phyloP scores from a whole-genome alignment of 2,888 invertebrate species.

The Lasius platythorax region DNA sequence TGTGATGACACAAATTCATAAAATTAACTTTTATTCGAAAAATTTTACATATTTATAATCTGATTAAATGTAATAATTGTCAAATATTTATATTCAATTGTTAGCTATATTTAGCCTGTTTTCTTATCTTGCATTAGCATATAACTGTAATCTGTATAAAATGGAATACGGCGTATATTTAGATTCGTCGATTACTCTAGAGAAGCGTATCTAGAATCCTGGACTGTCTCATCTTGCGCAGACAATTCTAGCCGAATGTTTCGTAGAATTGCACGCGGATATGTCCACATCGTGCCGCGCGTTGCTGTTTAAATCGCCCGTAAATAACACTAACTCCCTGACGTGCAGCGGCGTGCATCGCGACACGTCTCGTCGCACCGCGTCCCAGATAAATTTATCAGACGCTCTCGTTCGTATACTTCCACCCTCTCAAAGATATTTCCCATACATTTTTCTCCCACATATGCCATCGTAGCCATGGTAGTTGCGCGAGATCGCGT shows the following conservation, averaged over 20 bases:
- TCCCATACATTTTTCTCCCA: constrained; percentile 29
- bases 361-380: background rate
- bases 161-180: background rate
- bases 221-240: background rate
- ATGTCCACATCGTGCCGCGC: constrained; percentile 1
- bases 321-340: constrained; percentile 19
- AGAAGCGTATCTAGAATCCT: background rate
- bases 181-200: constrained; percentile 15
- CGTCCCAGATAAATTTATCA: constrained; percentile 37
- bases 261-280: background rate
- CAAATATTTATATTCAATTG: background rate
- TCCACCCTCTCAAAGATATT: constrained; percentile 26
- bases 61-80: background rate
- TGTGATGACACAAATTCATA: background rate
- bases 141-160: background rate
- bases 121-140: background rate
- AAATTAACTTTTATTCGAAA: background rate
- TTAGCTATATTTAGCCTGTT: background rate
- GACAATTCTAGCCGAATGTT: constrained; percentile 12
- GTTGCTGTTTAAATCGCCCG: constrained; percentile 27
- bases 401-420: background rate
- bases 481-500: constrained; percentile 36
- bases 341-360: constrained; percentile 1
- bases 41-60: background rate
- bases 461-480: constrained; percentile 15